Percentiles rank a stretch among this genome's conserved stretches.
Conservation (phyloP, 2,797 vertebrate species). For the Loriculus beryllinus region DNA sequence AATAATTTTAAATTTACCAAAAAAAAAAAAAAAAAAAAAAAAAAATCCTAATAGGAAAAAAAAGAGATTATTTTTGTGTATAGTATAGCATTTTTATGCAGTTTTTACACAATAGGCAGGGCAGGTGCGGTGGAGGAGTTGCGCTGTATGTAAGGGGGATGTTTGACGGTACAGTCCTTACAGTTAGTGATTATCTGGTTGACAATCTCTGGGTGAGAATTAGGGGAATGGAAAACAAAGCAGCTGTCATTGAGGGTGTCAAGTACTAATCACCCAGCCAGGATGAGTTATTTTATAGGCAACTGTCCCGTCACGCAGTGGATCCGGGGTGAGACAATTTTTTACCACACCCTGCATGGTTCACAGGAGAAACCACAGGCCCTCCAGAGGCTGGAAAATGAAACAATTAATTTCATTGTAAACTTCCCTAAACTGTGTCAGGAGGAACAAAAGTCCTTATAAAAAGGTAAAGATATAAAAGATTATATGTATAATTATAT, state of each 20-base stretch:
- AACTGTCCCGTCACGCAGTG: accelerated
- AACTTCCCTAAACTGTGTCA: not conserved
- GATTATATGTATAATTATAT: not conserved
- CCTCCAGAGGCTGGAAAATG: not conserved
- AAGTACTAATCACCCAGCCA: accelerated
- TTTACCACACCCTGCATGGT: not conserved
- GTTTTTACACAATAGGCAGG: not conserved
- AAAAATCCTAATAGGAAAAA: not conserved
- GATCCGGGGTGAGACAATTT: not conserved
- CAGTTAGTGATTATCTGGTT: not conserved
- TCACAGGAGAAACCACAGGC: not conserved
- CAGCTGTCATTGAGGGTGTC: not conserved
- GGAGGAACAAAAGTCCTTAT: not conserved
- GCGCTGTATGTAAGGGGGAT: not conserved
- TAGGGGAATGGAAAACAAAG: not conserved
- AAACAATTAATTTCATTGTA: not conserved
- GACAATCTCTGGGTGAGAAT: not conserved
- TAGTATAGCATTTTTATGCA: not conserved
- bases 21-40: not conserved
- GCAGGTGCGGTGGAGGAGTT: not conserved
- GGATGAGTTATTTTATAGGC: not conserved
- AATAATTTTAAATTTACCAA: not conserved
- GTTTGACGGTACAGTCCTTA: not conserved
- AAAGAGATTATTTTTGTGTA: not conserved
- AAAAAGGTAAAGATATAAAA: not conserved